These are phyloP conservation scores for Microctenopoma lineatum DNA, from an alignment of 2,797 vertebrate genomes.

Conservation along the genomic window DNA sequence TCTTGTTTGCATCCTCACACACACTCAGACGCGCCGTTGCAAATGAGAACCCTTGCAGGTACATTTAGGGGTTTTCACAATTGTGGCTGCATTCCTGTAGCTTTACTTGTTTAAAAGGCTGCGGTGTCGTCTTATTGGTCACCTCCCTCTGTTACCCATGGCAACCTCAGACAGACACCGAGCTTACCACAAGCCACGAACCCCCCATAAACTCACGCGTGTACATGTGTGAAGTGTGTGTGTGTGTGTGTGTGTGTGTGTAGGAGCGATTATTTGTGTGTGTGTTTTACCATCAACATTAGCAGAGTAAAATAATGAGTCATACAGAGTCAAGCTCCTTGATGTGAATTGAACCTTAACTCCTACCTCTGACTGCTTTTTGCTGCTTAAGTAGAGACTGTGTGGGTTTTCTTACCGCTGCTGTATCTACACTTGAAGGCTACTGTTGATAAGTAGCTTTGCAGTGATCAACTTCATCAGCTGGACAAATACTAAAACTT, in stretches of 20 bases:
- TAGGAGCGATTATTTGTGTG: slow-evolving; percentile 32
- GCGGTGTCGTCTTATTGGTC: slow-evolving; percentile 39
- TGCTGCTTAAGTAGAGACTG: slow-evolving; percentile 17
- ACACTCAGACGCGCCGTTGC: slow-evolving; percentile 6
- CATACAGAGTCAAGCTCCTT: slow-evolving; percentile 59
- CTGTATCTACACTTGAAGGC: slow-evolving; percentile 23
- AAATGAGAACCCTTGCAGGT: slow-evolving; percentile 63
- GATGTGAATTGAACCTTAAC: slow-evolving; percentile 70
- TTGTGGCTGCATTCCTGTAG: slow-evolving; percentile 50
- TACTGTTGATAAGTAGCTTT: slow-evolving; percentile 6
- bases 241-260: not conserved
- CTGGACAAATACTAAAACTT: not conserved
- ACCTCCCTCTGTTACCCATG: slow-evolving; percentile 73
- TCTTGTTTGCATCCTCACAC: not conserved
- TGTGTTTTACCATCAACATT: slow-evolving; percentile 53
- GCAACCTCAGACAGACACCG: slow-evolving; percentile 77
- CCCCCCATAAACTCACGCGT: slow-evolving; percentile 24
- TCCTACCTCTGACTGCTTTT: slow-evolving; percentile 33
- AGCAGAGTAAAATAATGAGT: slow-evolving; percentile 62
- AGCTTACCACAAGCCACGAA: slow-evolving; percentile 43
- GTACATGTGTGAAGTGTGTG: slow-evolving; percentile 16
- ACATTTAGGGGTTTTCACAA: slow-evolving; percentile 48
- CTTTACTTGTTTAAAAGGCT: slow-evolving; percentile 54
- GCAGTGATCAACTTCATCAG: not conserved
- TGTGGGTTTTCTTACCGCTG: slow-evolving; percentile 14